phyloP scores from a whole-genome alignment of 1,140 invertebrate species.

The Homalodisca vitripennis region DNA sequence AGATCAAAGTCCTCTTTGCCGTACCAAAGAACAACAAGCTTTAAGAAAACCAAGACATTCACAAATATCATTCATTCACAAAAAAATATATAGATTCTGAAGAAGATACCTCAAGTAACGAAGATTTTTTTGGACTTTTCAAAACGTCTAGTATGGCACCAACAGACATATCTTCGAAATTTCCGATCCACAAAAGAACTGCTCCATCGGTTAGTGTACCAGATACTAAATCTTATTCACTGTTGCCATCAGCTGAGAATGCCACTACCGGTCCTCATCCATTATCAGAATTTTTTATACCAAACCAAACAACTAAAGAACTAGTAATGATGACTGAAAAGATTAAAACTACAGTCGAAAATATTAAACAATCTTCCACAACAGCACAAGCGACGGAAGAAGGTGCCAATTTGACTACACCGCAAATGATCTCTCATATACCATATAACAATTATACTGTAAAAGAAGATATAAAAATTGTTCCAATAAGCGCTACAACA shows the following conservation, averaged over 20 bases:
- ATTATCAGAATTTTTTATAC: neutral
- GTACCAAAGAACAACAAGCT: neutral
- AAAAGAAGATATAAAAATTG: too few relatives aligned
- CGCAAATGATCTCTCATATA: too few relatives aligned
- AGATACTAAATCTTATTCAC: neutral
- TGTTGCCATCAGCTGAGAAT: neutral
- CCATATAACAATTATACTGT: too few relatives aligned
- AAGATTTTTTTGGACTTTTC: constrained; percentile 1
- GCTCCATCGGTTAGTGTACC: neutral
- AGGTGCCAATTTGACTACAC: too few relatives aligned
- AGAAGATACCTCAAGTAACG: neutral
- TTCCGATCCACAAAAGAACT: neutral
- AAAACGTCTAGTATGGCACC: neutral
- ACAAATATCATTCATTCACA: neutral
- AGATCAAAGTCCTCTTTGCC: neutral
- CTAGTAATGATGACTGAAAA: neutral
- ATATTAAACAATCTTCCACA: too few relatives aligned
- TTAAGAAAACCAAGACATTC: neutral
- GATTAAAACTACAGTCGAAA: too few relatives aligned
- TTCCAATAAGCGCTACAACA: too few relatives aligned
- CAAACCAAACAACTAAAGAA: neutral
- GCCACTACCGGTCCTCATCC: neutral
- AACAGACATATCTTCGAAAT: neutral
- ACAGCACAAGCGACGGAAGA: too few relatives aligned
- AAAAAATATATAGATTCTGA: neutral